Conservation (phyloP, 2,888 invertebrate species). For the Tiphia femorata region DNA sequence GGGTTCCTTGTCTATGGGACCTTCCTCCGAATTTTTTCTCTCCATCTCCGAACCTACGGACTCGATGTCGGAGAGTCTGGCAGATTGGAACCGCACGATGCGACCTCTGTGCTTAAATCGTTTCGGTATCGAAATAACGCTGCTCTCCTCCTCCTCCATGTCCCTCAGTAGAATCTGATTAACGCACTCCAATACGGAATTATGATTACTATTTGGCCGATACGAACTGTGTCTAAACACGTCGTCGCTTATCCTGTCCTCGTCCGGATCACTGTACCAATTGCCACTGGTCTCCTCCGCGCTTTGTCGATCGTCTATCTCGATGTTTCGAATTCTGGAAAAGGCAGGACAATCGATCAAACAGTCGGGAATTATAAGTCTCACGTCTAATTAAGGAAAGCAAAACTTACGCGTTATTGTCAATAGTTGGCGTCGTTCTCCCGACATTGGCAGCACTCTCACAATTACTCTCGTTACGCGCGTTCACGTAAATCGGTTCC, state of each 20-base stretch:
- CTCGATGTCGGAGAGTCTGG: conserved; percentile 64
- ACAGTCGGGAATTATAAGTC: background rate
- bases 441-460: conserved; percentile 29
- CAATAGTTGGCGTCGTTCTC: conserved; percentile 2
- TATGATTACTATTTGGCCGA: conserved; percentile 77
- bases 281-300: conserved; percentile 76
- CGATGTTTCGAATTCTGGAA: conserved; percentile 48
- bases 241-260: conserved; percentile 76
- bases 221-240: conserved; percentile 62
- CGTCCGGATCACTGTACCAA: conserved; percentile 88
- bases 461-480: conserved; percentile 52
- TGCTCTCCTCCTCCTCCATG: conserved; percentile 71
- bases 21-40: conserved; percentile 63
- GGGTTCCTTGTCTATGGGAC: conserved; percentile 35
- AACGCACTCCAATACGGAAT: conserved; percentile 88
- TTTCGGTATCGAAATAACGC: conserved; percentile 61
- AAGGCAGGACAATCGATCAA: conserved; percentile 1
- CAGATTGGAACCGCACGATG: conserved; percentile 64
- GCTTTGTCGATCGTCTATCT: conserved; percentile 50
- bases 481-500: conserved; percentile 63
- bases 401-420: conserved; percentile 34
- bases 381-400: background rate
- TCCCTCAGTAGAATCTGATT: conserved; percentile 87
- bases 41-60: conserved; percentile 67
- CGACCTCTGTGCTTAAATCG: conserved; percentile 65